These are phyloP conservation scores for Galerucella calmariensis DNA, from an alignment of 2,888 invertebrate species.

Conservation along the genomic window DNA sequence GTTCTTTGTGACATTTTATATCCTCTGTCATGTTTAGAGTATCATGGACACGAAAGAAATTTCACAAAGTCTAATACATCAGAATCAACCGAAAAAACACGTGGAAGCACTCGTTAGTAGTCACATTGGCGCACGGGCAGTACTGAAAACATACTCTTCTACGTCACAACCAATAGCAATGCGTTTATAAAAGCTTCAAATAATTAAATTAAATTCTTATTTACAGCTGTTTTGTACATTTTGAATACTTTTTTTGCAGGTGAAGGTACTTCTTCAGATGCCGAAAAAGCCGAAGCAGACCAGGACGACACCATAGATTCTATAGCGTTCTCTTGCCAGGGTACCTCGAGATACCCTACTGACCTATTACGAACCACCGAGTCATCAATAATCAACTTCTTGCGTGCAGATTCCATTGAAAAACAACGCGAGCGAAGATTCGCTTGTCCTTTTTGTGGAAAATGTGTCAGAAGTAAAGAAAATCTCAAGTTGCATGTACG, in stretches of 20 bases:
- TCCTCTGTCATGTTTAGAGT: too few relatives aligned
- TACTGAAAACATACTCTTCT: too few relatives aligned
- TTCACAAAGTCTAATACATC: too few relatives aligned
- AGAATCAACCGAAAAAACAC: too few relatives aligned
- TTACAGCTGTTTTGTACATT: too few relatives aligned
- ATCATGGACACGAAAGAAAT: too few relatives aligned
- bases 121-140: too few relatives aligned
- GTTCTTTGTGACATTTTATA: too few relatives aligned
- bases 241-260: constrained; percentile 38
- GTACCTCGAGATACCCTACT: constrained; percentile 39
- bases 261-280: constrained; percentile 59
- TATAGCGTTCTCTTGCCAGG: constrained; percentile 66
- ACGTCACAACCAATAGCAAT: too few relatives aligned
- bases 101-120: too few relatives aligned
- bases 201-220: too few relatives aligned
- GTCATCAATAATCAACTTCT: constrained; percentile 73
- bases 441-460: constrained; percentile 90
- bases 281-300: constrained; percentile 63
- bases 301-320: constrained; percentile 82
- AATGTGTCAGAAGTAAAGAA: constrained; percentile 89
- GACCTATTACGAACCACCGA: constrained; percentile 60
- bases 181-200: too few relatives aligned
- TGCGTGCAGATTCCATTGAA: constrained; percentile 72
- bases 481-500: constrained; percentile 88
- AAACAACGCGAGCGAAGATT: constrained; percentile 80